These are phyloP conservation scores for Oxycera nigricornis DNA, from an alignment of 2,888 invertebrate species.

Conservation along the genomic window DNA sequence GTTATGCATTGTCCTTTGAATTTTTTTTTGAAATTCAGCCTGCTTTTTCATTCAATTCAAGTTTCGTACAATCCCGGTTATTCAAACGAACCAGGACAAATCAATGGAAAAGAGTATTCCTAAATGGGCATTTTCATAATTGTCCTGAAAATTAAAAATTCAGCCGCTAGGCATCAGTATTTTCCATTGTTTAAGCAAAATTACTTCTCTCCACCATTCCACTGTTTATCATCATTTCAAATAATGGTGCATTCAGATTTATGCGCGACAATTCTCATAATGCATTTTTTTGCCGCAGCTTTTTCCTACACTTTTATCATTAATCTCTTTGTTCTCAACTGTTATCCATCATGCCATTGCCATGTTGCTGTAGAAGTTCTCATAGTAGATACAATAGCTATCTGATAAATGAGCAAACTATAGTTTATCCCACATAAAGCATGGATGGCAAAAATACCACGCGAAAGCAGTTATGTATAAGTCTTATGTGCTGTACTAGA, in stretches of 20 bases:
- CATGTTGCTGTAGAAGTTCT: neutral
- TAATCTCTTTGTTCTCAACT: conserved; percentile 10
- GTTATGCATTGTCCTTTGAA: too few relatives aligned
- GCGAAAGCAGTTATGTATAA: neutral
- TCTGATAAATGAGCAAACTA: too few relatives aligned
- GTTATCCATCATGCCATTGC: neutral
- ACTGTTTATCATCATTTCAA: neutral
- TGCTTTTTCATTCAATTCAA: too few relatives aligned
- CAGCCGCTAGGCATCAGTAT: neutral
- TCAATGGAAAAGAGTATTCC: too few relatives aligned
- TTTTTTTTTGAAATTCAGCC: too few relatives aligned
- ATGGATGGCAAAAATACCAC: neutral
- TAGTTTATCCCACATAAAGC: conserved; percentile 13
- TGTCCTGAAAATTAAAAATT: neutral
- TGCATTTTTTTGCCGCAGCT: conserved; percentile 16
- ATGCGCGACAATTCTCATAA: conserved; percentile 25
- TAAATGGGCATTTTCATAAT: too few relatives aligned
- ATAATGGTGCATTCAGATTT: conserved; percentile 15
- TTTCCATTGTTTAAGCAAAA: neutral
- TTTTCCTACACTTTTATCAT: neutral
- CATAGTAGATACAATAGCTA: neutral
- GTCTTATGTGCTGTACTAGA: neutral
- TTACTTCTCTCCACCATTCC: neutral
- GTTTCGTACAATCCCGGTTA: too few relatives aligned
- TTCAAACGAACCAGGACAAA: too few relatives aligned